Conservation (phyloP, 1,140 invertebrate genomes). For the Hycleus phaleratus region DNA sequence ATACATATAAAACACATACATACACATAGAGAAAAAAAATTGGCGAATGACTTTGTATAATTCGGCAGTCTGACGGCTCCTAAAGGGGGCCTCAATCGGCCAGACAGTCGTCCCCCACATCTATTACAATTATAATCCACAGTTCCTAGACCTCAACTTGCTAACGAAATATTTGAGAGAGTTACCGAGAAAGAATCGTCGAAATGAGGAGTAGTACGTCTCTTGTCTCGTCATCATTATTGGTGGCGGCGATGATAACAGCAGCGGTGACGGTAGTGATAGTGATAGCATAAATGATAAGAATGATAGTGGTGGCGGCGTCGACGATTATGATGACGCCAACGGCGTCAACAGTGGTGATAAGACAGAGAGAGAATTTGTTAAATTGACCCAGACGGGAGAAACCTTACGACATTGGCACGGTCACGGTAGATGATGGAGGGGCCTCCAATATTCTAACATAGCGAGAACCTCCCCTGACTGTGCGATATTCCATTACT, state of each 20-base stretch:
- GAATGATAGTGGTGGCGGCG: too few relatives aligned
- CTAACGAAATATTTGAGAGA: neutral
- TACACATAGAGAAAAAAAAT: slow-evolving; percentile 20
- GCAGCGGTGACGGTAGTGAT: too few relatives aligned
- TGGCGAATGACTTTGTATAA: slow-evolving; percentile 31
- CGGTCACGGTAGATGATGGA: neutral
- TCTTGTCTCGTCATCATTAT: too few relatives aligned
- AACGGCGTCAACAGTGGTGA: too few relatives aligned
- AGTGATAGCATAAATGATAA: too few relatives aligned
- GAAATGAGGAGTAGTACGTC: too few relatives aligned
- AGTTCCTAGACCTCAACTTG: slow-evolving; percentile 26
- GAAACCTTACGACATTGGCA: slow-evolving; percentile 1
- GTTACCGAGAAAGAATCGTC: slow-evolving; percentile 4
- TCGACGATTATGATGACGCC: neutral
- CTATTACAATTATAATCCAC: slow-evolving; percentile 32
- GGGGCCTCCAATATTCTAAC: too few relatives aligned
- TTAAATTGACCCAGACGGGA: slow-evolving; percentile 11
- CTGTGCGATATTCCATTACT: too few relatives aligned
- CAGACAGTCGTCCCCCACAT: slow-evolving; percentile 28
- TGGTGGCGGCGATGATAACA: too few relatives aligned
- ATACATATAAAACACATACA: too few relatives aligned
- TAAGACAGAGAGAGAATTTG: neutral
- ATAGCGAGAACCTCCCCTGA: too few relatives aligned
- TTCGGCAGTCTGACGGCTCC: slow-evolving; percentile 32
- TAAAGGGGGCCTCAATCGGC: slow-evolving; percentile 28